A percentile compares a stretch with the other conserved stretches of the same genome.
These are phyloP conservation scores for Polydesmus complanatus DNA, from an alignment of 2,888 invertebrate species.

Conservation along the genomic window DNA sequence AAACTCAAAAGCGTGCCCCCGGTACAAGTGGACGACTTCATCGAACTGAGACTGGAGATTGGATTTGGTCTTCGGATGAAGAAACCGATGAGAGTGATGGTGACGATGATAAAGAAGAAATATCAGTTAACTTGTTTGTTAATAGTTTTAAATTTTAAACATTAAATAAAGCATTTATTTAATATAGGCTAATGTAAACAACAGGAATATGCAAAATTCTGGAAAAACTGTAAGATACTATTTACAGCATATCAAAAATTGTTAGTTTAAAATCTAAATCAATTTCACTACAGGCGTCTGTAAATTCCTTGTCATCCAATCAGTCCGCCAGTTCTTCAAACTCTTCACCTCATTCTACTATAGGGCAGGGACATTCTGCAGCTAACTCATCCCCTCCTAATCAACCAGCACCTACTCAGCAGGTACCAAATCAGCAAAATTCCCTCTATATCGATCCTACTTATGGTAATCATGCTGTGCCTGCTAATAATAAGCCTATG, in stretches of 20 bases:
- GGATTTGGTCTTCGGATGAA: constrained; percentile 97
- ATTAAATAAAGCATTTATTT: neutral
- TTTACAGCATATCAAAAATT: too few relatives aligned
- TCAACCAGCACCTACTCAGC: neutral
- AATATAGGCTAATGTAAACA: neutral
- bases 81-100: constrained; percentile 45
- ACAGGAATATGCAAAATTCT: constrained; percentile 1
- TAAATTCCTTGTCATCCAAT: neutral
- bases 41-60: constrained; percentile 88
- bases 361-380: neutral
- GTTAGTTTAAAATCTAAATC: neutral
- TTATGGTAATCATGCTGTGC: neutral
- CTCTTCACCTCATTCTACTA: neutral
- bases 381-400: neutral
- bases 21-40: constrained; percentile 74
- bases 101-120: constrained; percentile 13
- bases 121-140: neutral
- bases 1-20: constrained; percentile 61
- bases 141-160: neutral
- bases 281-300: neutral
- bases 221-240: neutral
- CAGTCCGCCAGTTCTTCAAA: neutral
- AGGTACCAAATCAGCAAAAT: neutral
- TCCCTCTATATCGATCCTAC: neutral
- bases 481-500: neutral